Evolutionary conservation across 2,113 vertebrate genomes (phyloP).

Genomic region (Etheostoma spectabile): DNA sequence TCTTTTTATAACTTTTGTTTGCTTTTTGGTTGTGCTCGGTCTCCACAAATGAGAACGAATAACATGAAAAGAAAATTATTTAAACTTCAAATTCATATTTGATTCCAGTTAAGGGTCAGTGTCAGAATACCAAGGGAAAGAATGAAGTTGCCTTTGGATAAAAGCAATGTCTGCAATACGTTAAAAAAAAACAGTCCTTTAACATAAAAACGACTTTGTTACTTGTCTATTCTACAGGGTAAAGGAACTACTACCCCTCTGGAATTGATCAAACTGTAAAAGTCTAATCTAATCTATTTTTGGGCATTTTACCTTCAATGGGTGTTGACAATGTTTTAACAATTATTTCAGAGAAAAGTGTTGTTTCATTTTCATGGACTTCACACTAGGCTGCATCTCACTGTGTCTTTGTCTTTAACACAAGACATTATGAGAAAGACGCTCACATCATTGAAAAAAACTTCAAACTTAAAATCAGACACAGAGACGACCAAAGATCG

Average conservation of each 20-base stretch:
- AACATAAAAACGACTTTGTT: not conserved
- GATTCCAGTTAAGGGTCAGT: not conserved
- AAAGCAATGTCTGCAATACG: too few relatives aligned
- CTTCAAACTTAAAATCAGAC: conserved; percentile 31
- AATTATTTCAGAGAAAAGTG: not conserved
- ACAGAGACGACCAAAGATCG: conserved; percentile 21
- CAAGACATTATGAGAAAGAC: not conserved
- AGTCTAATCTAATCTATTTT: not conserved
- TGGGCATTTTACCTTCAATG: not conserved
- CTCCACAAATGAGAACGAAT: not conserved
- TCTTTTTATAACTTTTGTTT: not conserved
- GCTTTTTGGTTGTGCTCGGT: not conserved
- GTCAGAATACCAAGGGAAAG: not conserved
- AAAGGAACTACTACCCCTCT: not conserved
- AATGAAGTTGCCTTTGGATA: too few relatives aligned
- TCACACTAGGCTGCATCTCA: not conserved
- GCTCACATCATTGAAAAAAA: not conserved
- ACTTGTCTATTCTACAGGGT: not conserved
- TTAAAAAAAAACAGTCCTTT: too few relatives aligned
- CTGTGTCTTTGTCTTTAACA: not conserved
- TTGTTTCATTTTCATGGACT: not conserved
- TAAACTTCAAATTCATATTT: not conserved
- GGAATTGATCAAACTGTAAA: not conserved
- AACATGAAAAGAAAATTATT: not conserved
- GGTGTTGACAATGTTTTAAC: not conserved